Evolutionary conservation across 1,140 invertebrate species (phyloP).

Genomic region (Cataglyphis hispanica): DNA sequence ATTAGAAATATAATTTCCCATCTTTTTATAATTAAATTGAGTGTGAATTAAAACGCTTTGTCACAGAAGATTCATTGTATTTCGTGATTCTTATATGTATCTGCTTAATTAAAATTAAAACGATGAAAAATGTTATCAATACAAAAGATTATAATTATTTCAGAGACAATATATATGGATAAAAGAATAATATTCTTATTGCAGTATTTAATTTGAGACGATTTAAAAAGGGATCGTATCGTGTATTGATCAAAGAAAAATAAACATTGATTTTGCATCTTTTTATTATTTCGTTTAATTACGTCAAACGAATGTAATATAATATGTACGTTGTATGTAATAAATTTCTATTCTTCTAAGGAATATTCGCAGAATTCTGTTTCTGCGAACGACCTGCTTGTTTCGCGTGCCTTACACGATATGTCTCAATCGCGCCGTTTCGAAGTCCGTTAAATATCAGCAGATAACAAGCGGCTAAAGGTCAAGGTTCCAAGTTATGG

Average conservation of each 20-base stretch:
- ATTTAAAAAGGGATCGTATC: not conserved
- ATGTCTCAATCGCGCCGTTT: not conserved
- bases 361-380: constrained; percentile 12
- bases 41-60: not conserved
- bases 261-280: constrained; percentile 38
- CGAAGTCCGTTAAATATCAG: constrained; percentile 42
- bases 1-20: not conserved
- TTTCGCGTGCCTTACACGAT: not conserved
- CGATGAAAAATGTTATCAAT: constrained; percentile 23
- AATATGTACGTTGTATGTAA: constrained; percentile 36
- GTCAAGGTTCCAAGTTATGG: constrained; percentile 59
- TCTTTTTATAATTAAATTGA: not conserved
- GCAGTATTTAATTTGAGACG: not conserved
- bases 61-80: not conserved
- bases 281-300: not conserved
- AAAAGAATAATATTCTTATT: not conserved
- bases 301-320: too few species aligned
- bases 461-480: constrained; percentile 47
- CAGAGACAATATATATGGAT: too few species aligned
- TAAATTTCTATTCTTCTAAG: not conserved
- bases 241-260: constrained; percentile 10
- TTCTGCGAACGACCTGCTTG: not conserved
- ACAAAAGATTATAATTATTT: constrained; percentile 13
- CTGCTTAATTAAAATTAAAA: not conserved
- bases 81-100: not conserved